These are phyloP conservation scores for Ptychoptera albimana DNA, from an alignment of 2,888 invertebrate genomes.

Conservation along the genomic window DNA sequence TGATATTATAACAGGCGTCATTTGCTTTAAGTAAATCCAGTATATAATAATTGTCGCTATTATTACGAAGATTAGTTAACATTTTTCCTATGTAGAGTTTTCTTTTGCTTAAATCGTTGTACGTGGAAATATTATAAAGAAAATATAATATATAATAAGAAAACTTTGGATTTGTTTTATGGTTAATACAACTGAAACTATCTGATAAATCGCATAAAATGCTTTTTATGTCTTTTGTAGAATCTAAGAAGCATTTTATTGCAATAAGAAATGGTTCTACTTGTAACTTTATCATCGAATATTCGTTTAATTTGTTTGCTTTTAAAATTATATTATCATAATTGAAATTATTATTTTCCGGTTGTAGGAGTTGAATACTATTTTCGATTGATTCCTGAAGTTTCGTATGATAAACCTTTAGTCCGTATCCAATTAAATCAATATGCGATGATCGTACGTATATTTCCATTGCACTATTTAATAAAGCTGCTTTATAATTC, in stretches of 20 bases:
- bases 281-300: slow-evolving; percentile 23
- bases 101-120: slow-evolving; percentile 24
- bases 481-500: slow-evolving; percentile 20
- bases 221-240: slow-evolving; percentile 12
- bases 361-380: slow-evolving; percentile 4
- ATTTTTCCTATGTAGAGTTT: slow-evolving; percentile 17
- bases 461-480: slow-evolving; percentile 26
- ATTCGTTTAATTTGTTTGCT: slow-evolving; percentile 17
- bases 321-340: slow-evolving; percentile 19
- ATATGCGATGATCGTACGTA: slow-evolving; percentile 25
- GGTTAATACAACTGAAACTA: slow-evolving; percentile 7
- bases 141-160: slow-evolving; percentile 24
- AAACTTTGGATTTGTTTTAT: slow-evolving; percentile 6
- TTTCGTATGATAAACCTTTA: slow-evolving; percentile 25
- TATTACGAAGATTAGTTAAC: background rate
- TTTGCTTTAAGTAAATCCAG: slow-evolving; percentile 6
- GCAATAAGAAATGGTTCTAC: slow-evolving; percentile 19
- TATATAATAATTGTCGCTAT: no score
- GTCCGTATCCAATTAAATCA: slow-evolving; percentile 26
- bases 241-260: slow-evolving; percentile 5
- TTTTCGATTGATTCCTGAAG: slow-evolving; percentile 23
- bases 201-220: slow-evolving; percentile 14
- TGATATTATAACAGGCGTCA: slow-evolving; percentile 6
- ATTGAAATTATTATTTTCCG: slow-evolving; percentile 11
- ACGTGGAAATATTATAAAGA: slow-evolving; percentile 26